Base-by-base conservation (phyloP, 2,797 vertebrate genomes). In the Okamejei kenojei region DNA sequence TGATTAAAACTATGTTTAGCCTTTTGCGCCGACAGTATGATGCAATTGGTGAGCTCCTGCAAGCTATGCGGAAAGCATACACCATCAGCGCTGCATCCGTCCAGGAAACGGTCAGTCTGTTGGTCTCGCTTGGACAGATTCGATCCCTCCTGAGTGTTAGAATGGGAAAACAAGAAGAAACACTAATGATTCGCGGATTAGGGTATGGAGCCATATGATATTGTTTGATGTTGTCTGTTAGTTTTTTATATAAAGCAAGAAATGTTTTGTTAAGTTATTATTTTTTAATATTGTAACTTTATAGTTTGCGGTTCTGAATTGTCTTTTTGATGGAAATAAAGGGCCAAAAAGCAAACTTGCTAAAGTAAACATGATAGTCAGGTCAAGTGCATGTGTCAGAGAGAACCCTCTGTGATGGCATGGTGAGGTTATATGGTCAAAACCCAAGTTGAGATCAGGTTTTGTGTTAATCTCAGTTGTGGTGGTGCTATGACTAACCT, bases 161-260 rank as follows among this genome's bases (percentile, higher is more conserved):
- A 61, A 99, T 99, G 99, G 99, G 99, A 93, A 98, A 98, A 94
- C 98, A 99, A 94, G 99, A 99, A 94, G 99, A 99, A 96, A 95
- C 97, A 94, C 98, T 99, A 23, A 99, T 99, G 98, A 99, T 99
- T 94, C 97, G 99, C 63, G 98, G 99, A 94, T 96, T 99, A 74
- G 97, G 98, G 99, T 99, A 96, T 81, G 97, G 90, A 94, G 23
- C 15, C 7, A 26, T 26, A 54, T 38, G 23, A 54, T 45, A 10
- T 7, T 0, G 45, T 54, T 58, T 92, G 1, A 88, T 68, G n/a
- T 17, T 17, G 2, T 10, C 9, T 71, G 35, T 19, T 90, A 38
- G 71, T 71, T 90, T 90, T 19, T 32, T 91, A 5, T 35, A 21
- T 68, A 8, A 35, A 74, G 71, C 23, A 88, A n/a, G 15, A 68